Evolutionary conservation across 2,113 vertebrate genomes (phyloP).

Genomic region (Hypocryptadius cinnamomeus): DNA sequence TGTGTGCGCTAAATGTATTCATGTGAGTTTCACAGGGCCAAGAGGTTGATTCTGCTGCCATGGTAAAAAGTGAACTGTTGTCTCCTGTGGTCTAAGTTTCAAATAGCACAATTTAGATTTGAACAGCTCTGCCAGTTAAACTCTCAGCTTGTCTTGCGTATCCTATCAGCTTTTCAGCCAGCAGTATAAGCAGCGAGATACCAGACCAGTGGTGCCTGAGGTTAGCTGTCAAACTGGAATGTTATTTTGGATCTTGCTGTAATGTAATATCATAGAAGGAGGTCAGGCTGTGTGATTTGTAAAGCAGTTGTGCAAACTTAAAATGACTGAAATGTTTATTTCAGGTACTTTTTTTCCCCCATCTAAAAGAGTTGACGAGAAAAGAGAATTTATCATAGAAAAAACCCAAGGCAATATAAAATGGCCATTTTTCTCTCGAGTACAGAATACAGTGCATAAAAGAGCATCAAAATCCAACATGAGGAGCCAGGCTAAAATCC

Average conservation of each 20-base stretch:
- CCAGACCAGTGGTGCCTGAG: constrained; percentile 60
- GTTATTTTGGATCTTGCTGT: constrained; percentile 72
- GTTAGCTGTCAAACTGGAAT: constrained; percentile 73
- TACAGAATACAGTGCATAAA: not conserved
- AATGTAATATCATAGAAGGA: constrained; percentile 60
- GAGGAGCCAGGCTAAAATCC: not conserved
- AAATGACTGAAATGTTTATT: constrained; percentile 29
- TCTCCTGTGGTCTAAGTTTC: constrained; percentile 71
- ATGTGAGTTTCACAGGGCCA: constrained; percentile 75
- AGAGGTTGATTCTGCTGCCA: constrained; percentile 81
- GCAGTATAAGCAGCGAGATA: constrained; percentile 18
- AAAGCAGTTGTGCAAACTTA: constrained; percentile 30
- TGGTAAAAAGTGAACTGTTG: constrained; percentile 74
- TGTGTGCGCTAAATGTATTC: constrained; percentile 74
- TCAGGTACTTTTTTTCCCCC: not conserved
- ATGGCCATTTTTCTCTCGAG: not conserved
- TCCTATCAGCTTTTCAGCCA: constrained; percentile 46
- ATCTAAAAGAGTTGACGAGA: not conserved
- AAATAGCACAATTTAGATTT: constrained; percentile 51
- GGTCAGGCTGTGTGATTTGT: constrained; percentile 75
- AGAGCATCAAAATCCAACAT: not conserved
- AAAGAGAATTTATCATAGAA: not conserved
- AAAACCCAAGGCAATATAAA: not conserved
- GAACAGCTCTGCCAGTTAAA: constrained; percentile 55
- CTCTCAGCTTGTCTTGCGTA: constrained; percentile 48